These are phyloP conservation scores for Valencia hispanica DNA, from an alignment of 2,797 vertebrate species.

Conservation along the genomic window DNA sequence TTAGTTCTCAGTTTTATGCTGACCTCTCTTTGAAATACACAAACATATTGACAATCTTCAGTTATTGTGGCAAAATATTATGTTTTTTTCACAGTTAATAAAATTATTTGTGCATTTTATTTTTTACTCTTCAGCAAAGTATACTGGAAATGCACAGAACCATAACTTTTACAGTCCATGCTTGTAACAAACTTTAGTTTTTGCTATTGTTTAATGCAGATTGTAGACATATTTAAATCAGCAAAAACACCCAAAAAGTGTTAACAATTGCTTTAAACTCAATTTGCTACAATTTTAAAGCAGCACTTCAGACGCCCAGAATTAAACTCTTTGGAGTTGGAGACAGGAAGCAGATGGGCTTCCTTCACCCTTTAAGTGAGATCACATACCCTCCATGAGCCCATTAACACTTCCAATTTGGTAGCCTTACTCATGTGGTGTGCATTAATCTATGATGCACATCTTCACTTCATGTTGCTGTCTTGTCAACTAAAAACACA, in stretches of 20 bases:
- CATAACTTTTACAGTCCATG: background rate
- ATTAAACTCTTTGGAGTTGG: slow-evolving; percentile 56
- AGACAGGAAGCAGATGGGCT: slow-evolving; percentile 74
- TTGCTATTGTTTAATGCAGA: background rate
- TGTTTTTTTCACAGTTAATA: background rate
- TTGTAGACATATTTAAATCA: background rate
- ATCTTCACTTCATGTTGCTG: slow-evolving; percentile 55
- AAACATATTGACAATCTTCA: background rate
- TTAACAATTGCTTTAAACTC: slow-evolving; percentile 9
- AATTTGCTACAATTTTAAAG: slow-evolving; percentile 38
- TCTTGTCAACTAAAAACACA: slow-evolving; percentile 58
- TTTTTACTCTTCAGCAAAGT: background rate
- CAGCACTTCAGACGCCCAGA: slow-evolving; percentile 44
- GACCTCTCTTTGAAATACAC: background rate
- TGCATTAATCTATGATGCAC: slow-evolving; percentile 37
- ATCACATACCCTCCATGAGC: slow-evolving; percentile 65
- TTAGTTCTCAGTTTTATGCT: background rate
- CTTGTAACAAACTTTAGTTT: background rate
- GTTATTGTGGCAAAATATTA: background rate
- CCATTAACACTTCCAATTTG: slow-evolving; percentile 70
- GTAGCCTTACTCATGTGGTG: slow-evolving; percentile 49
- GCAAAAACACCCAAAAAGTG: background rate
- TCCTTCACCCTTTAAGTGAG: slow-evolving; percentile 67
- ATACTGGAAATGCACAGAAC: background rate
- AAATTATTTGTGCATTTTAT: background rate